Evolutionary conservation across 2,797 vertebrate species (phyloP).

Genomic region (Sebastes kiyomatsui): DNA sequence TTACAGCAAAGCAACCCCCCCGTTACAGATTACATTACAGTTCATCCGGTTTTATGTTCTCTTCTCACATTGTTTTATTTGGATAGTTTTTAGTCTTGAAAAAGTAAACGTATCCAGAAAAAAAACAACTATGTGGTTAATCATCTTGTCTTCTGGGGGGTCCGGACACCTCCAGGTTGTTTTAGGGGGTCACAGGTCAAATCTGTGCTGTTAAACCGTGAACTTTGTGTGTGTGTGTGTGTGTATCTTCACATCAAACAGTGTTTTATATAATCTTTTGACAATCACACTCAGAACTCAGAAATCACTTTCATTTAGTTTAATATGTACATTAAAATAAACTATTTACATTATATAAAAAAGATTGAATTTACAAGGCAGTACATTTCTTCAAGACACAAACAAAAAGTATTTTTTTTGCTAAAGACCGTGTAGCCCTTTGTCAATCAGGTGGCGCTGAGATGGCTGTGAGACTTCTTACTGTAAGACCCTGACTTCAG

Average conservation of each 20-base stretch:
- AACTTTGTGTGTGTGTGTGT: neutral
- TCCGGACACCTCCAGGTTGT: neutral
- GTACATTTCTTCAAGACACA: conserved; percentile 76
- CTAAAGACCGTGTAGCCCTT: conserved; percentile 86
- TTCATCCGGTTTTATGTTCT: neutral
- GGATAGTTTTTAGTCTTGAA: neutral
- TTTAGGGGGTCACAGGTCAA: neutral
- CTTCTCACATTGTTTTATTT: neutral
- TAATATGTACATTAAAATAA: conserved; percentile 91
- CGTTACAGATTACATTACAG: neutral
- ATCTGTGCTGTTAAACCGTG: neutral
- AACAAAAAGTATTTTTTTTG: conserved; percentile 73
- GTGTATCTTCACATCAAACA: neutral
- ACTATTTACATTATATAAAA: conserved; percentile 87
- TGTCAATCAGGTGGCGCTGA: conserved; percentile 83
- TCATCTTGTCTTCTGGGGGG: neutral
- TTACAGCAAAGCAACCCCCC: neutral
- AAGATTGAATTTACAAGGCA: conserved; percentile 76
- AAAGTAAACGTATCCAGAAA: neutral
- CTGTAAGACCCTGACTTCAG: conserved; percentile 61
- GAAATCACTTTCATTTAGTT: conserved; percentile 68
- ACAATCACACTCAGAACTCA: conserved; percentile 42
- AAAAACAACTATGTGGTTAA: too few relatives aligned
- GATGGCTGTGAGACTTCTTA: conserved; percentile 66
- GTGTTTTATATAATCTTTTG: neutral